Conservation (phyloP, 2,888 invertebrate genomes). For the Himalopsyche anomala region DNA sequence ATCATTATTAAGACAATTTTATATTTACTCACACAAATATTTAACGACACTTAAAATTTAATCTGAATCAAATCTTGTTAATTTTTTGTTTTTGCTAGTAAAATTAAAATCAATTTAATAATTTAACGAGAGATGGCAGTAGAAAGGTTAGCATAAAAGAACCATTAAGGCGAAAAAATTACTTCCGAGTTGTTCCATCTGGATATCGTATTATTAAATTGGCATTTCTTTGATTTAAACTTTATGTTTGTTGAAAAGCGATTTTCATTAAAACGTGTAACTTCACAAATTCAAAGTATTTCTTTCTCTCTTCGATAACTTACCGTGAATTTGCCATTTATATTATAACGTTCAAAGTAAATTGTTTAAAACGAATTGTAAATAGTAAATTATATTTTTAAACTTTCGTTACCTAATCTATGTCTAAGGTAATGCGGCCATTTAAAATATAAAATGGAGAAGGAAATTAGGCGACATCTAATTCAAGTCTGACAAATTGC, state of each 20-base stretch:
- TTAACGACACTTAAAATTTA: background rate
- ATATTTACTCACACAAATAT: no score
- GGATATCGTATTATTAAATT: background rate
- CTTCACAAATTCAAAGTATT: background rate
- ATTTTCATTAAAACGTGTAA: background rate
- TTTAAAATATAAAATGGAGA: background rate
- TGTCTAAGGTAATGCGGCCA: background rate
- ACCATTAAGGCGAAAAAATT: background rate
- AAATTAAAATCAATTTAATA: background rate
- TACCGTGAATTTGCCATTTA: background rate
- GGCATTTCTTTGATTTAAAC: background rate
- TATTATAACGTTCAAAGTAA: background rate
- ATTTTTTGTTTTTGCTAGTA: background rate
- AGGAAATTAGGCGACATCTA: background rate
- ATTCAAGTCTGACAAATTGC: slow-evolving; percentile 19
- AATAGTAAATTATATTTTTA: slow-evolving; percentile 8
- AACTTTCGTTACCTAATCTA: background rate
- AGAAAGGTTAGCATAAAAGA: background rate
- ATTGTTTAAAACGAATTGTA: background rate
- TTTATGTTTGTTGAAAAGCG: slow-evolving; percentile 7
- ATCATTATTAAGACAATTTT: no score
- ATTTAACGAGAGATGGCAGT: background rate
- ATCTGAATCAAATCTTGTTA: background rate
- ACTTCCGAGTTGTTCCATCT: background rate
- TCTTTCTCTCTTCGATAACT: background rate